Base-by-base conservation (phyloP, 2,113 vertebrate species). In the Gambusia holbrooki region DNA sequence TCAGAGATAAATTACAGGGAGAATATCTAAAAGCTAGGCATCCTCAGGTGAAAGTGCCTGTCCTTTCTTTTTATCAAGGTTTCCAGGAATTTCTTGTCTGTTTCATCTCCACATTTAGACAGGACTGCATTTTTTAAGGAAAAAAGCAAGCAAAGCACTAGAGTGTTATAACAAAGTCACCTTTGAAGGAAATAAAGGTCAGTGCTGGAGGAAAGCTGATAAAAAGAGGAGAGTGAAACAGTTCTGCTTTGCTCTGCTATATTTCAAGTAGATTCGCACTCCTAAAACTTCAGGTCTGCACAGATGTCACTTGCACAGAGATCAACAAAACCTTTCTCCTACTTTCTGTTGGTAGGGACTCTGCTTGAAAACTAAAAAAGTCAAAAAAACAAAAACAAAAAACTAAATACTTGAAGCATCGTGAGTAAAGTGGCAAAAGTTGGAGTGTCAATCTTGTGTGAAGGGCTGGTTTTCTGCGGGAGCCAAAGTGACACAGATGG, bases 401-500 rank as follows among this genome's bases (percentile, higher is more conserved):
- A 29, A 12, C 35, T 2, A 35, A 15, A 45, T 3, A 35, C 15
- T 32, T 35, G 8, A 69, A 54, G 62, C 68, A 75, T 42, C 54
- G 69, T 80, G 60, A 54, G 30, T 64, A 71, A 77, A 74, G 65
- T 40, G 6, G 65, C 40, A 87, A 86, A 75, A 54, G 65, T 81
- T 69, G 71, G 82, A 81, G 73, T 82, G 63, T 30, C 28, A 42
- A 51, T 79, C 75, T 48, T 69, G 79, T 87, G 85, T 74, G 61
- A 67, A 77, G 54, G 54, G 65, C 51, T 74, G 77, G 78, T 84
- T 76, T 28, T 81, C 76, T 48, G 80, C 33, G 30, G 45, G 35
- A 83, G 84, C 48, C 76, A 82, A 83, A 79, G 86, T 84, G 85
- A 79, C 77, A 86, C 68, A 78, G 81, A 82, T 85, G 84, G 86